These are phyloP conservation scores for Gymnopithys bicolor DNA, from an alignment of 2,797 vertebrate genomes.

Conservation along the genomic window DNA sequence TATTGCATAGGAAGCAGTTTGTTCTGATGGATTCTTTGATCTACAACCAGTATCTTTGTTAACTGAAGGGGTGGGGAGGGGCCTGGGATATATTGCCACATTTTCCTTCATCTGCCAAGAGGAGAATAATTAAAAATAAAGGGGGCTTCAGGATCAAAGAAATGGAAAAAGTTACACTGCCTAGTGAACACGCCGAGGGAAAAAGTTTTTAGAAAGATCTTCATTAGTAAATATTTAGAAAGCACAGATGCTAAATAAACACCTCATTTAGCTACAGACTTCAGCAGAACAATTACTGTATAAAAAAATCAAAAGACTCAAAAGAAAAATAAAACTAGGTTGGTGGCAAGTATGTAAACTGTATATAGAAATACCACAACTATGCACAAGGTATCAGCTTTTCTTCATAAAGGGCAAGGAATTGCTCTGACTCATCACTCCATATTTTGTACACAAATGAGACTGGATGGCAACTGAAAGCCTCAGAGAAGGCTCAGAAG, in stretches of 20 bases:
- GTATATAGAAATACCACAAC: conserved; percentile 17
- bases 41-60: conserved; percentile 26
- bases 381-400: conserved; percentile 42
- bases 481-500: conserved; percentile 28
- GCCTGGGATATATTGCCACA: neutral
- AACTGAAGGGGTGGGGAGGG: conserved; percentile 30
- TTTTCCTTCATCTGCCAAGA: conserved; percentile 20
- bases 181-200: neutral
- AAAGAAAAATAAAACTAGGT: conserved; percentile 37
- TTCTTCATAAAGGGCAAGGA: conserved; percentile 46
- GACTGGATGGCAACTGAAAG: conserved; percentile 11
- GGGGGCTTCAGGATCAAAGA: conserved; percentile 39
- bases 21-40: conserved; percentile 64
- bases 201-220: conserved; percentile 3
- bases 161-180: neutral
- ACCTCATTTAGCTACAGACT: conserved; percentile 30
- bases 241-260: conserved; percentile 51
- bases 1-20: conserved; percentile 69
- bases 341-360: conserved; percentile 31
- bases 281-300: conserved; percentile 13
- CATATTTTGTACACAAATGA: conserved; percentile 47
- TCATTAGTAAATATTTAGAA: conserved; percentile 69
- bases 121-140: conserved; percentile 35
- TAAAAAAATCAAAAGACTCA: conserved; percentile 43
- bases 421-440: conserved; percentile 38